phyloP scores from a whole-genome alignment of 1,140 invertebrate species.

The Camponotus floridanus region DNA sequence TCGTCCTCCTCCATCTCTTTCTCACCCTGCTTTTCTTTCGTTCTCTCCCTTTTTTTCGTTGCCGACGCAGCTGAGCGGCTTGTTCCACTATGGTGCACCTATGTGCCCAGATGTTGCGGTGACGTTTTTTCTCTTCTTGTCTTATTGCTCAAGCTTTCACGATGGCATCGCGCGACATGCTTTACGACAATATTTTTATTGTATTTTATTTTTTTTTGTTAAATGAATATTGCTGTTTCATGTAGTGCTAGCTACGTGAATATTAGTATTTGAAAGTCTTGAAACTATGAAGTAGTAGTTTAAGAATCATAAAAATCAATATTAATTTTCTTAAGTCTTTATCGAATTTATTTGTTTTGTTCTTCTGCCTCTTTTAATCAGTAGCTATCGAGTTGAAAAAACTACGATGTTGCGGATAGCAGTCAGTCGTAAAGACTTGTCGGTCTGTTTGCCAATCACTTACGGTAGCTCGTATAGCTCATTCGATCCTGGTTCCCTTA shows the following conservation, averaged over 20 bases:
- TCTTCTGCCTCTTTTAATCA: constrained; percentile 30
- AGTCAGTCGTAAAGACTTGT: constrained; percentile 72
- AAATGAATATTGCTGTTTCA: constrained; percentile 9
- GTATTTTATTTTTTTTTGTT: background rate
- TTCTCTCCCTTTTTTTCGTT: constrained; percentile 62
- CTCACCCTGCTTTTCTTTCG: constrained; percentile 55
- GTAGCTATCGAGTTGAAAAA: constrained; percentile 44
- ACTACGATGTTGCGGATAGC: constrained; percentile 34
- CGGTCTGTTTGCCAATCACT: constrained; percentile 83
- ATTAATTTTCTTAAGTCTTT: background rate
- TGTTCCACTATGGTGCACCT: constrained; percentile 59
- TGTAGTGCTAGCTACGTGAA: background rate
- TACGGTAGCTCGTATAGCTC: constrained; percentile 74
- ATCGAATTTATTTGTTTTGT: constrained; percentile 4
- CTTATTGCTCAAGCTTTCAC: constrained; percentile 43
- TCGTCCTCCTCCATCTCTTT: constrained; percentile 1
- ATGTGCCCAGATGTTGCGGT: constrained; percentile 63
- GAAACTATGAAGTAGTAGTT: background rate
- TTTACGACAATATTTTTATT: background rate
- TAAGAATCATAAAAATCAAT: background rate
- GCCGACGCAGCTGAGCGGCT: constrained; percentile 54
- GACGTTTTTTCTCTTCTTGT: constrained; percentile 51
- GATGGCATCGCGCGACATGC: background rate
- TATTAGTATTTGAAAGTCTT: constrained; percentile 11
- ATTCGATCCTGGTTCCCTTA: constrained; percentile 69